phyloP scores from a whole-genome alignment of 2,113 vertebrate genomes.

The Aphelocoma coerulescens region DNA sequence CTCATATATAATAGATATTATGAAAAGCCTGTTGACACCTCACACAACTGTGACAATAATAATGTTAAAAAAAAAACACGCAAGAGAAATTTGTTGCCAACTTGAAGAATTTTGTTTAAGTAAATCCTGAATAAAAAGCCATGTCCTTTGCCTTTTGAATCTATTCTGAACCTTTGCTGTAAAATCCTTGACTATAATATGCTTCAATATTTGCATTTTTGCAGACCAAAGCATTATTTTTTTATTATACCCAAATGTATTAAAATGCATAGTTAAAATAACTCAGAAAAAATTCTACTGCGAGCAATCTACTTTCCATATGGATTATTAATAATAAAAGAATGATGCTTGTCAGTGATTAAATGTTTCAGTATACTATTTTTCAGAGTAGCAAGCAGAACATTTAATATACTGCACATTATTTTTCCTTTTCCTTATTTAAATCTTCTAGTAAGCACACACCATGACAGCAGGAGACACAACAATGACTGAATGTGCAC shows the following conservation, averaged over 20 bases:
- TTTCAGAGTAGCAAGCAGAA: constrained; percentile 5
- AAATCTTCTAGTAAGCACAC: constrained; percentile 16
- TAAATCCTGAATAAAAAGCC: neutral
- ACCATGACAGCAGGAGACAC: neutral
- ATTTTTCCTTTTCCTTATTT: constrained; percentile 7
- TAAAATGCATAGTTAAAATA: neutral
- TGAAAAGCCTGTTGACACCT: neutral
- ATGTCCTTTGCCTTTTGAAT: neutral
- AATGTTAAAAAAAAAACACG: neutral
- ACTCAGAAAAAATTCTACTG: neutral
- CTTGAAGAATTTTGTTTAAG: neutral
- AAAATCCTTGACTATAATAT: neutral
- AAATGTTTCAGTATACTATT: neutral
- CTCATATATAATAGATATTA: neutral
- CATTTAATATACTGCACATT: neutral
- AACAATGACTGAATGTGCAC: neutral
- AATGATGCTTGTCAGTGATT: constrained; percentile 3
- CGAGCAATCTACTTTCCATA: neutral
- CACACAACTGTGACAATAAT: neutral
- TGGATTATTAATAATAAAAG: neutral
- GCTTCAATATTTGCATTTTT: constrained; percentile 9
- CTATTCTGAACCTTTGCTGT: neutral
- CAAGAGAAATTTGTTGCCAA: neutral
- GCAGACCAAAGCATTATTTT: neutral
- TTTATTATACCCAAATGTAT: neutral